A percentile compares a stretch with the other conserved stretches of the same genome.
phyloP scores from a whole-genome alignment of 30 jellyfish, hydroid and myxozoan genomes.

The Aurelia aurita region DNA sequence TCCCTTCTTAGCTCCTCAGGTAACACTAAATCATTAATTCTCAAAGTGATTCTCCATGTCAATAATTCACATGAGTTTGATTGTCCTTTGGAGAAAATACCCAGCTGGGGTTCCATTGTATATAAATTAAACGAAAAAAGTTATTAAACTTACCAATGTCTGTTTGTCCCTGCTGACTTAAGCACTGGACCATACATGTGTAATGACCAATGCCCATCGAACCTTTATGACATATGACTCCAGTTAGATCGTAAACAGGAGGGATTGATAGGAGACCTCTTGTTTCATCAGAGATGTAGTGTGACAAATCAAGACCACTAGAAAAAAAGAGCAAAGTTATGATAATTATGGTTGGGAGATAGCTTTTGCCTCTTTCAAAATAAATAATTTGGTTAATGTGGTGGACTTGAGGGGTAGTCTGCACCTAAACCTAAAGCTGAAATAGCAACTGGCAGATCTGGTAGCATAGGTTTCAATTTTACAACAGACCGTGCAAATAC shows the following conservation, averaged over 20 bases:
- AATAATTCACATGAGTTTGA: too few species aligned
- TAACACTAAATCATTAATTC: too few species aligned
- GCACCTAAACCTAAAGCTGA: too few species aligned
- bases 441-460: too few species aligned
- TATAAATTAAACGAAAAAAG: too few species aligned
- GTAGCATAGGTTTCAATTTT: too few species aligned
- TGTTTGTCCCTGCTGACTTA: slow-evolving; percentile 77
- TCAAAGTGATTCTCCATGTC: too few species aligned
- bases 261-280: slow-evolving; percentile 31
- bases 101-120: too few species aligned
- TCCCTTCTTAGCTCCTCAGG: too few species aligned
- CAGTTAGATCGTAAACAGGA: slow-evolving; percentile 84
- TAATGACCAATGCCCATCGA: slow-evolving; percentile 96
- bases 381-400: not conserved
- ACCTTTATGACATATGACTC: slow-evolving; percentile 93
- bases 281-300: slow-evolving; percentile 77
- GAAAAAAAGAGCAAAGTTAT: not conserved
- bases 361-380: not conserved
- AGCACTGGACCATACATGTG: slow-evolving; percentile 86
- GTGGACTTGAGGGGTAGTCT: not conserved
- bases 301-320: slow-evolving; percentile 88
- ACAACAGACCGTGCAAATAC: too few species aligned
- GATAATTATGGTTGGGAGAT: not conserved
- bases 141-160: slow-evolving; percentile 74
- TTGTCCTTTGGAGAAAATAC: too few species aligned